Evolutionary conservation across 2,797 vertebrate species (phyloP).

Genomic region (Ispidina picta): DNA sequence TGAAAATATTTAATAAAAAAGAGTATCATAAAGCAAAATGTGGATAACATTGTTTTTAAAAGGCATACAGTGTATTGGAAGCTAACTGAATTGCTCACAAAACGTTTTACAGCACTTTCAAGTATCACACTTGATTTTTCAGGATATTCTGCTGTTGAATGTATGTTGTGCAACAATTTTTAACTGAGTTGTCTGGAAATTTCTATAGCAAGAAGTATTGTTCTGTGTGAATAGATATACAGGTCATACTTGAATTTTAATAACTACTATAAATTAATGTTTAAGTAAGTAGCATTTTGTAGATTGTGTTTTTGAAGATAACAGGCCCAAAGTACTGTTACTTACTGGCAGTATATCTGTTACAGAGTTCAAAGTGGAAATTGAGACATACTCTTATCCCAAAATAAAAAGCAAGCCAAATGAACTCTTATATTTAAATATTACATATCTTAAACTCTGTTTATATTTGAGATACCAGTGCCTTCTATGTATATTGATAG

Average conservation of each 20-base stretch:
- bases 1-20: not conserved
- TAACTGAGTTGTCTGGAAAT: not conserved
- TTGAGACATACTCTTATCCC: not conserved
- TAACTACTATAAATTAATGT: not conserved
- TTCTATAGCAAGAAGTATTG: not conserved
- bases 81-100: not conserved
- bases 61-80: not conserved
- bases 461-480: not conserved
- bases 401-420: not conserved
- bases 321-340: fast-evolving
- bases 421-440: not conserved
- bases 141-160: not conserved
- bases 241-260: not conserved
- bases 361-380: not conserved
- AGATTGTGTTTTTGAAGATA: not conserved
- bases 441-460: not conserved
- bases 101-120: not conserved
- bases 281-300: not conserved
- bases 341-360: fast-evolving
- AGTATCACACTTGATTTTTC: not conserved
- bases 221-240: not conserved
- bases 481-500: not conserved
- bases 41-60: not conserved
- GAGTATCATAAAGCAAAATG: not conserved
- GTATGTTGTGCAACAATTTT: not conserved